Base-by-base conservation (phyloP, 2,113 vertebrate species). In the Petrocephalus microphthalmus region DNA sequence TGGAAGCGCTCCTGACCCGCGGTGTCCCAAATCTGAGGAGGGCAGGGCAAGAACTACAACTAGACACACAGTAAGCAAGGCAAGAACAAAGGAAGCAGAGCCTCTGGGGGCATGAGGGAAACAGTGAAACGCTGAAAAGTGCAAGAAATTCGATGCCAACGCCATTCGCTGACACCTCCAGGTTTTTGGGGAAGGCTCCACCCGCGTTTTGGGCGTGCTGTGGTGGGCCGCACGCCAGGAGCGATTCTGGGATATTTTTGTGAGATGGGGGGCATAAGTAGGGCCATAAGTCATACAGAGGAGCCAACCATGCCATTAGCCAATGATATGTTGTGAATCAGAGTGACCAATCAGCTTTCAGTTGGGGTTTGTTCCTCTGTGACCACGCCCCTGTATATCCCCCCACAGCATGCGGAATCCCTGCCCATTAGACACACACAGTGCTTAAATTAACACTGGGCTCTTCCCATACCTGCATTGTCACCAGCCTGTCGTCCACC, bases 401-500 rank as follows among this genome's bases (percentile, higher is more conserved):
- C 60, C 60, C 60, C 10, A 5, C 67, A 37, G 15, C 13, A 42
- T n/a, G n/a, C 29, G 0, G 67, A 74, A 15, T 37, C 67, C 33
- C 67, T 74, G 33, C 33, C 25, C 67, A 2, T 22, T 20, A 49
- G 19, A 87, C 29, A 51, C 86, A 42, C 22, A 60, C 33, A 64
- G 54, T 42, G 29, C 86, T 56, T 17, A 33, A 17, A 86, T 25
- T 53, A 29, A 51, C 84, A 56, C 25, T 37, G 4, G 51, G 25
- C 22, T 54, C 33, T n/a, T 5, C 29, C 51, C 52, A 90, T 94
- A 99, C 98, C 98, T 99, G 98, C 98, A 99, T 99, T 89, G 98
- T 99, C 89, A 99, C 98, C 92, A 99, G 96, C 92, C 97, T 96
- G 95, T 99, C 98, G 57, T 99, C 98, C 94, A 99, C 98, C 98